Evolutionary conservation across 2,888 invertebrate genomes (phyloP), one percentile per base, ranked within the genome.

Genomic region (Diarsia rubi): DNA sequence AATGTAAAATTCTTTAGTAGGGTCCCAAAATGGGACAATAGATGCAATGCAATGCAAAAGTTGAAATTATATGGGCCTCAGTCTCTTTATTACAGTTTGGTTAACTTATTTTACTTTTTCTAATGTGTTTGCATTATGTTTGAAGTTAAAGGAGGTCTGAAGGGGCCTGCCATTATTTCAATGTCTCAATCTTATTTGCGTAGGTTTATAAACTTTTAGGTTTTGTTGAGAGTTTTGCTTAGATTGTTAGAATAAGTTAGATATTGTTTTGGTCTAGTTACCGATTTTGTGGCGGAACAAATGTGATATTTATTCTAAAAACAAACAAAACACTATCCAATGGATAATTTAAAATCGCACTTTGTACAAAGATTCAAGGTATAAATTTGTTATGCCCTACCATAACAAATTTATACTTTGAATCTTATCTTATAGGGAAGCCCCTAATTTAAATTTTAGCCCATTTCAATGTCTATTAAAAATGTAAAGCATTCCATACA

Each of bases 31-130:
- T 44, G 3, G 62, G 31, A 76, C 60, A 75, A 71, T 79, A 74
- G 31, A 63, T 79, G 47, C 68, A 63, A 63, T 64, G 68, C 31
- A 62, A 63, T 47, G 71, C 45, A 52, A 73, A 84, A 85, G 71
- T 85, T 79, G 24, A 75, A 79, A 84, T 77, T 79, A 45, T 79
- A 62, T 68, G n/a, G 68, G 49, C 47, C 49, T 49, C 63, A 42
- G 73, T 69, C 72, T 68, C 67, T 74, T 78, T 73, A 76, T 75
- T 75, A 73, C 73, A 62, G 70, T 77, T 85, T 64, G 57, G 59
- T 44, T 65, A 77, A 84, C 75, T 84, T 84, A 79, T 74, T 79
- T 73, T 71, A 79, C 70, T 73, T 82, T 76, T 70, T 69, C 63
- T 80, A 72, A 75, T 77, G 49, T 82, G 44, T 79, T 79, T 76